Conservation (phyloP, 1,140 invertebrate species). For the Ips nitidus region DNA sequence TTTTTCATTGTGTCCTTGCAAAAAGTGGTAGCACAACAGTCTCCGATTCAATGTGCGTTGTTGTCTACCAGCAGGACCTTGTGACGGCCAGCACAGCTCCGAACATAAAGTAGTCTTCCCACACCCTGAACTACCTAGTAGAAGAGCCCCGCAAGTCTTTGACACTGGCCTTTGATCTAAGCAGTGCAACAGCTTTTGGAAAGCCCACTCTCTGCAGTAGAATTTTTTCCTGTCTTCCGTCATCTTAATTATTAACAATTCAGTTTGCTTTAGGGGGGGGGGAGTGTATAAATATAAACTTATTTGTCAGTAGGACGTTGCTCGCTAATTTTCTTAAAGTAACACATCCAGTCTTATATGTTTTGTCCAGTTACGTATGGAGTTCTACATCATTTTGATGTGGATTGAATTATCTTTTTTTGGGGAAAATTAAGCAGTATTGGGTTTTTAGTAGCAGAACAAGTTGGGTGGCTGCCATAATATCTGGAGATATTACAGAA, state of each 20-base stretch:
- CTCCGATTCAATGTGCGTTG: constrained; percentile 73
- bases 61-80: constrained; percentile 64
- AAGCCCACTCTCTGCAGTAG: constrained; percentile 90
- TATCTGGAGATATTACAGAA: constrained; percentile 4
- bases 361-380: constrained; percentile 20
- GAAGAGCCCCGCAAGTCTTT: constrained; percentile 78
- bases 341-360: constrained; percentile 33
- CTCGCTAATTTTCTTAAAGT: constrained; percentile 1
- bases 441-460: background rate
- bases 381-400: constrained; percentile 15
- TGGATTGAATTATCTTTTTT: constrained; percentile 20
- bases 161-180: constrained; percentile 78
- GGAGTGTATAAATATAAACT: constrained; percentile 30
- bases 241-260: constrained; percentile 33
- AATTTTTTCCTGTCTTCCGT: constrained; percentile 64
- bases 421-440: background rate
- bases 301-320: constrained; percentile 32
- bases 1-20: constrained; percentile 66
- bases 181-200: constrained; percentile 89
- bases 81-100: constrained; percentile 75
- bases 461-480: constrained; percentile 20
- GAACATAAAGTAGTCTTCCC: constrained; percentile 85
- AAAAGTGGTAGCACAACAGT: constrained; percentile 80
- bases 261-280: background rate
- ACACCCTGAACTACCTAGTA: constrained; percentile 86